Conservation (phyloP, 2,113 vertebrate species). For the Microtus pennsylvanicus region DNA sequence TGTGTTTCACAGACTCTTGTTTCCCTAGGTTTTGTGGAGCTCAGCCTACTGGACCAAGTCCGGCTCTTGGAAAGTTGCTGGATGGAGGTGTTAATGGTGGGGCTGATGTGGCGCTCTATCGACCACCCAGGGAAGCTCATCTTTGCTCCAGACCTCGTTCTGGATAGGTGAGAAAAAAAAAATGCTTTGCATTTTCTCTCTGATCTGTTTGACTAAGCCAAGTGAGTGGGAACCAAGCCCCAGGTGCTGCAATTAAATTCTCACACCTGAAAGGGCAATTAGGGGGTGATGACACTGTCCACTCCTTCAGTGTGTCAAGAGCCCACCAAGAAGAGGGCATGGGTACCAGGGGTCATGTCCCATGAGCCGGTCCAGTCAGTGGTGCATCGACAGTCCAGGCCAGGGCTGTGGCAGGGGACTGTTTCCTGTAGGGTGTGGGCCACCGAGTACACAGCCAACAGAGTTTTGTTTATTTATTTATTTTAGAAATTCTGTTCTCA, state of each 20-base stretch:
- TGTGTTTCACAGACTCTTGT: slow-evolving; percentile 71
- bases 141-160: slow-evolving; percentile 95
- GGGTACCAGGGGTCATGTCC: not conserved
- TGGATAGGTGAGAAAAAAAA: slow-evolving; percentile 92
- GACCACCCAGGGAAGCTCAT: slow-evolving; percentile 97
- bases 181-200: not conserved
- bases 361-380: not conserved
- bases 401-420: not conserved
- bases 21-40: slow-evolving; percentile 93
- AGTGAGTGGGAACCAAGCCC: not conserved
- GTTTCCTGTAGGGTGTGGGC: not conserved
- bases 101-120: slow-evolving; percentile 98
- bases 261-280: not conserved
- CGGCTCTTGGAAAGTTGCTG: slow-evolving; percentile 97
- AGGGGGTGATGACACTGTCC: not conserved
- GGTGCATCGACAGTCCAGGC: not conserved
- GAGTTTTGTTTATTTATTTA: not conserved
- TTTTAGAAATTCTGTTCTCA: slow-evolving; percentile 29
- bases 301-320: slow-evolving; percentile 37
- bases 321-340: not conserved
- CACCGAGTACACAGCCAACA: not conserved
- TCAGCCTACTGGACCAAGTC: slow-evolving; percentile 95
- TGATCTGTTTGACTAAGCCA: not conserved
- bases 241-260: slow-evolving; percentile 13
- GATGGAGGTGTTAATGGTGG: slow-evolving; percentile 98